phyloP scores from a whole-genome alignment of 2,888 invertebrate genomes.

The Bursaphelenchus okinawaensis region DNA sequence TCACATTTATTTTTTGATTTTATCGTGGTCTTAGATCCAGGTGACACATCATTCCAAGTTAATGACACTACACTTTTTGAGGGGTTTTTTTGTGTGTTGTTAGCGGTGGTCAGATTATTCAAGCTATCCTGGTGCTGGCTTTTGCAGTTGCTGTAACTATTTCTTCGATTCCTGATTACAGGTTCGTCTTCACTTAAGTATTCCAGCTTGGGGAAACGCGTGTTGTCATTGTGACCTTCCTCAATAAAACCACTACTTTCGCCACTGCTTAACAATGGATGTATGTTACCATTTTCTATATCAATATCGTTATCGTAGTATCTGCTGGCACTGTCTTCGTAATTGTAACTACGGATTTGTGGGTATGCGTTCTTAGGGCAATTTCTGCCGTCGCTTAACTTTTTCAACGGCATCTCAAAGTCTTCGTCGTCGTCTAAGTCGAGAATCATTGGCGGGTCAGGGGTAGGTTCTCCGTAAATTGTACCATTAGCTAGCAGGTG shows the following conservation, averaged over 20 bases:
- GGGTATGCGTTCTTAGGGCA: background rate
- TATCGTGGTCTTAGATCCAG: no score
- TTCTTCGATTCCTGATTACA: background rate
- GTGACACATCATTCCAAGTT: no score
- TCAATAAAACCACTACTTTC: background rate
- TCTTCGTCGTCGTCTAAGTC: background rate
- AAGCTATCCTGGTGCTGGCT: no score
- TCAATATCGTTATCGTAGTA: background rate
- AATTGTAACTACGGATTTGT: background rate
- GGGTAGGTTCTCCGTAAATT: background rate
- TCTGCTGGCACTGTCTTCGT: no score
- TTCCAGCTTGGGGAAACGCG: no score
- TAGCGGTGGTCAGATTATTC: no score
- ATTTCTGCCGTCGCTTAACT: background rate
- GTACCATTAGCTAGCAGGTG: background rate
- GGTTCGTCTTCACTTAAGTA: no score
- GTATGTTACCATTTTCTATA: background rate
- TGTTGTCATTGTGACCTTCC: no score
- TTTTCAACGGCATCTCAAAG: background rate
- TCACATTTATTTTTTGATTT: no score
- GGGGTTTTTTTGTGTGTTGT: no score
- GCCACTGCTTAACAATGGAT: background rate
- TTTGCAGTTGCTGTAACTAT: no score
- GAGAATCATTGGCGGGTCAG: background rate
- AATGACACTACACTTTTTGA: no score